Percentiles rank a stretch among this genome's conserved stretches.
These are phyloP conservation scores for Sebastes iracundus DNA, from an alignment of 2,797 vertebrate genomes.

Conservation along the genomic window DNA sequence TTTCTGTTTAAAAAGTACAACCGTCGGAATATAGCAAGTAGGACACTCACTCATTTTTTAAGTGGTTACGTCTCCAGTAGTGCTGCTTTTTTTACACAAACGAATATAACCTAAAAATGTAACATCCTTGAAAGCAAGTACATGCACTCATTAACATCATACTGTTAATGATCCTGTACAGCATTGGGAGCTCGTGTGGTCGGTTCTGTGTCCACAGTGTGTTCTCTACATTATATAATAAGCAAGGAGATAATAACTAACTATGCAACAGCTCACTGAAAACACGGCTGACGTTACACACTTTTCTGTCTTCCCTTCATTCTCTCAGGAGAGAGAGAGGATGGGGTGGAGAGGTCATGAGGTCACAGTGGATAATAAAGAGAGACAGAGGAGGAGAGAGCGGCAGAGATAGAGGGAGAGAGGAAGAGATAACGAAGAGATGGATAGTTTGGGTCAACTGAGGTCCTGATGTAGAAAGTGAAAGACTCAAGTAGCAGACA, in stretches of 20 bases:
- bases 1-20: no score
- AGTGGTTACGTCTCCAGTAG: no score
- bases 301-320: neutral
- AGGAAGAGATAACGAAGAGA: conserved; percentile 33
- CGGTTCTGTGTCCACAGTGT: neutral
- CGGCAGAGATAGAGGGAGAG: neutral
- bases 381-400: conserved; percentile 1
- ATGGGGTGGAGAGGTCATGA: conserved; percentile 5
- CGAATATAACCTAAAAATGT: neutral
- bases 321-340: neutral
- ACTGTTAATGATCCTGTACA: neutral
- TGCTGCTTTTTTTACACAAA: no score
- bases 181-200: neutral
- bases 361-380: conserved; percentile 18
- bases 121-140: neutral
- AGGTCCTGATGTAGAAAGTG: conserved; percentile 12
- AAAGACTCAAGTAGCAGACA: conserved; percentile 4
- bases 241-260: neutral
- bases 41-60: no score
- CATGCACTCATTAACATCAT: neutral
- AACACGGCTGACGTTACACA: neutral
- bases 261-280: conserved; percentile 1
- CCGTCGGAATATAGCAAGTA: no score
- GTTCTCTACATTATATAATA: neutral
- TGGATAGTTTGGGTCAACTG: conserved; percentile 13